Evolutionary conservation across 1,140 invertebrate genomes (phyloP), one percentile per base, ranked within the genome.

Genomic region (Drosophila paulistorum): DNA sequence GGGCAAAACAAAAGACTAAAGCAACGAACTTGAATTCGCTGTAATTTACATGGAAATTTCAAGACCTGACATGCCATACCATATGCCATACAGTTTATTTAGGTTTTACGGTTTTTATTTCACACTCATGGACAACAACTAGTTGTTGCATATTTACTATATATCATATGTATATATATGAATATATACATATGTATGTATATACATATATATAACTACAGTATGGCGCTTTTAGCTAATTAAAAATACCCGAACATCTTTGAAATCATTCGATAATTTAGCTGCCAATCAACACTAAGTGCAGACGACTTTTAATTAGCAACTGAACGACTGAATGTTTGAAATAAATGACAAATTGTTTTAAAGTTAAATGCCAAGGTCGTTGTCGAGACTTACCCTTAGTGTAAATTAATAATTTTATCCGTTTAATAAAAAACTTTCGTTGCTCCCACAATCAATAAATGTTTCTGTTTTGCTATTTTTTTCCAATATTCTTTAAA

Each of bases 11-110:
- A 87, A 87, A 87, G 84, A 90, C 84, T 81, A 55, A 68, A 45
- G 77, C 84, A 89, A 89, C 84, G 77, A 87, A 89, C 84, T 87
- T 89, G 84, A 89, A 84, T 89, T 86, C 17, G 6, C 30, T 87
- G 80, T 87, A 89, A 87, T 83, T 87, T 87, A 87, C 83, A 87
- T 87, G 84, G 65, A 65, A 70, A 77, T 62, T 41, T 64, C 54
- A 54, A 42, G 30, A 42, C 37, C 55, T 42, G 61, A 33, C 67
- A 60, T 54, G 72, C 65, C 51, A 23, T 39, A 51, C 55, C 57
- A 33, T 69, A 60, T 54, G 72, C 65, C 51, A 23, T 39, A 51
- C 55, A 76, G 59, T 71, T 71, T 42, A 68, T 60, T 66, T 65
- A 62, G 14, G 66, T 37, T 70, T 82, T 63, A 77, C n/a, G 57